A percentile compares a stretch with the other conserved stretches of the same genome.
These are phyloP conservation scores for Coelogynopora nodosa DNA, from an alignment of 2,888 invertebrate genomes.

Conservation along the genomic window DNA sequence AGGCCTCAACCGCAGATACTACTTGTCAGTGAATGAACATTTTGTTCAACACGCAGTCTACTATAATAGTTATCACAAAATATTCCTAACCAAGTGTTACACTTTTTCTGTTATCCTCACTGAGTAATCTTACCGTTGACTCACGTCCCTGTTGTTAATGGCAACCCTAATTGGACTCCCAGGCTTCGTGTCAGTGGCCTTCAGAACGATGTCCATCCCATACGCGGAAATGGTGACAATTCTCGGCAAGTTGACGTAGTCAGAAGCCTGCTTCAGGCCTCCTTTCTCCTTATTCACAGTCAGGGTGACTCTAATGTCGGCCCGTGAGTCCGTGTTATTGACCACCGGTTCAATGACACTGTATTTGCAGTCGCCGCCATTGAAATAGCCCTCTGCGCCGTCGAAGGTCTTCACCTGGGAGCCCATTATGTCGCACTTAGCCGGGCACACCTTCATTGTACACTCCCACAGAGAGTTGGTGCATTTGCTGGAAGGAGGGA, in stretches of 20 bases:
- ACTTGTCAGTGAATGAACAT: too few relatives aligned
- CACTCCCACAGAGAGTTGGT: slow-evolving; percentile 52
- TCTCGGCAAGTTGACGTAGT: slow-evolving; percentile 39
- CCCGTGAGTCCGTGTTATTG: slow-evolving; percentile 26
- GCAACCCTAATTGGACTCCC: slow-evolving; percentile 28
- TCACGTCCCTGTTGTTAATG: slow-evolving; percentile 29
- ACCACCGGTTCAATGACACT: slow-evolving; percentile 49
- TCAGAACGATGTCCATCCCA: slow-evolving; percentile 22
- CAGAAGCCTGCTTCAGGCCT: too few relatives aligned
- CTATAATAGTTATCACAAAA: too few relatives aligned
- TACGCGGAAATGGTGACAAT: background rate
- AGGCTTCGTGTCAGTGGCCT: slow-evolving; percentile 4
- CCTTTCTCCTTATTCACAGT: slow-evolving; percentile 23
- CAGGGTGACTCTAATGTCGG: slow-evolving; percentile 35
- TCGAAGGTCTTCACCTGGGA: slow-evolving; percentile 55
- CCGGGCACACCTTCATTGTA: slow-evolving; percentile 51
- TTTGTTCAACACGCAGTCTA: too few relatives aligned
- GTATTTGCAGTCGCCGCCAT: slow-evolving; percentile 48
- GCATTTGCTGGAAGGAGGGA: slow-evolving; percentile 37
- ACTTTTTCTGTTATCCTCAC: too few relatives aligned
- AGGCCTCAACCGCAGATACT: too few relatives aligned
- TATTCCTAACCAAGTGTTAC: too few relatives aligned
- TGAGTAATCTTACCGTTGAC: background rate
- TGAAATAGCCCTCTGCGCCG: slow-evolving; percentile 50
- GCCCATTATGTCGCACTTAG: slow-evolving; percentile 53